Percentiles rank a stretch among this genome's conserved stretches.
phyloP scores from a whole-genome alignment of 2,113 vertebrate species.

The Casuarius casuarius region DNA sequence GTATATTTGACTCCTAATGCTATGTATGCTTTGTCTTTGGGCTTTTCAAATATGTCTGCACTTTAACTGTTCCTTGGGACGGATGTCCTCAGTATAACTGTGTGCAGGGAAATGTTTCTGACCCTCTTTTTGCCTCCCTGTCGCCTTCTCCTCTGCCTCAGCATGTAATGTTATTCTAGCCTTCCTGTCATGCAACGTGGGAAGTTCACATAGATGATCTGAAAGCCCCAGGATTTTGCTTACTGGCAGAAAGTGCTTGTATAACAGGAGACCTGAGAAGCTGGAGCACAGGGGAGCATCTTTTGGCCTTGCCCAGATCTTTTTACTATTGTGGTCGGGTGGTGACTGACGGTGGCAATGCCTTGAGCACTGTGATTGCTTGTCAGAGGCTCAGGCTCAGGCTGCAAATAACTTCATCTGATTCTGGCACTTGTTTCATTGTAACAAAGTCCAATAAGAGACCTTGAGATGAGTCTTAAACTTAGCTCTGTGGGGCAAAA shows the following conservation, averaged over 20 bases:
- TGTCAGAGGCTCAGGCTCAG: too few relatives aligned
- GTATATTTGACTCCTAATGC: background rate
- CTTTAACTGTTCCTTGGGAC: background rate
- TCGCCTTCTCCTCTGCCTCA: background rate
- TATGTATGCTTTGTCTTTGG: background rate
- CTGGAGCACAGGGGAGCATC: background rate
- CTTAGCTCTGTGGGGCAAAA: background rate
- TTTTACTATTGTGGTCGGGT: background rate
- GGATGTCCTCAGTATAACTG: background rate
- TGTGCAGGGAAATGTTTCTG: background rate
- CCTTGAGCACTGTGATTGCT: too few relatives aligned
- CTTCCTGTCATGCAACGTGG: background rate
- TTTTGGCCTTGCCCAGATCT: background rate
- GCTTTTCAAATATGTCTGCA: fast-evolving
- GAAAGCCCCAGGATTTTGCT: background rate
- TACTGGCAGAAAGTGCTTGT: background rate
- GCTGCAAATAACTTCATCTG: background rate
- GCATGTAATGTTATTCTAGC: background rate
- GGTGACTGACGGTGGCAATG: background rate
- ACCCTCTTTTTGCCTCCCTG: background rate
- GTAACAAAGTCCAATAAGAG: background rate
- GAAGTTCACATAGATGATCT: background rate
- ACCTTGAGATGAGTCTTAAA: background rate
- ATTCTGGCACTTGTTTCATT: background rate
- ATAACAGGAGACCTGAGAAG: background rate